A percentile compares a stretch with the other conserved stretches of the same genome.
phyloP scores from a whole-genome alignment of 2,113 vertebrate genomes.

The Orthonyx spaldingii region DNA sequence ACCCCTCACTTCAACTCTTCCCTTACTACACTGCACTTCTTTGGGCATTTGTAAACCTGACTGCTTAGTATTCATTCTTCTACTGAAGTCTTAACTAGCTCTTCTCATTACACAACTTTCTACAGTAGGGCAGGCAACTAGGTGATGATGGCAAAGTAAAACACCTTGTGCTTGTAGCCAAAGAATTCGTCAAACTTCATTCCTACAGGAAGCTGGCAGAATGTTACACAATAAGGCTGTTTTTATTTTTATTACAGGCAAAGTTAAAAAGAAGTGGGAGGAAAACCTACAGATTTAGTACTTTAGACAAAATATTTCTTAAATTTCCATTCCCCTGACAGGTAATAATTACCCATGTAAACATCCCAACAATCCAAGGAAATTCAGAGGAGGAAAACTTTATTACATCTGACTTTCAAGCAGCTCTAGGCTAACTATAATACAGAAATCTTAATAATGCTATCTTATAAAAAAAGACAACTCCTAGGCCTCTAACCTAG shows the following conservation, averaged over 20 bases:
- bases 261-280: neutral
- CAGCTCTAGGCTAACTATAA: neutral
- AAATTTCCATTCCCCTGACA: neutral
- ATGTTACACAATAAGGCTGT: neutral
- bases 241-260: neutral
- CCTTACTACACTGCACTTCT: neutral
- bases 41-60: neutral
- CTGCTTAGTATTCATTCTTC: neutral
- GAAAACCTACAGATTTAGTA: constrained; percentile 3
- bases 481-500: neutral
- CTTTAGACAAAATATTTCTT: neutral
- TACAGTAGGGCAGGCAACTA: neutral
- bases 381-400: neutral
- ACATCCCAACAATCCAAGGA: neutral
- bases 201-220: neutral
- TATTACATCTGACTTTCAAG: neutral
- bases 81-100: neutral
- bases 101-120: neutral
- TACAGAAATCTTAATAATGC: neutral
- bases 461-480: neutral
- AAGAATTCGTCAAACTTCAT: neutral
- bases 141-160: neutral
- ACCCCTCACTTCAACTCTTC: neutral
- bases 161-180: neutral
- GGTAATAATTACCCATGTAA: neutral